Evolutionary conservation across 2,797 vertebrate species (phyloP), one percentile per base, ranked within the genome.

Genomic region (Pogoniulus pusillus): DNA sequence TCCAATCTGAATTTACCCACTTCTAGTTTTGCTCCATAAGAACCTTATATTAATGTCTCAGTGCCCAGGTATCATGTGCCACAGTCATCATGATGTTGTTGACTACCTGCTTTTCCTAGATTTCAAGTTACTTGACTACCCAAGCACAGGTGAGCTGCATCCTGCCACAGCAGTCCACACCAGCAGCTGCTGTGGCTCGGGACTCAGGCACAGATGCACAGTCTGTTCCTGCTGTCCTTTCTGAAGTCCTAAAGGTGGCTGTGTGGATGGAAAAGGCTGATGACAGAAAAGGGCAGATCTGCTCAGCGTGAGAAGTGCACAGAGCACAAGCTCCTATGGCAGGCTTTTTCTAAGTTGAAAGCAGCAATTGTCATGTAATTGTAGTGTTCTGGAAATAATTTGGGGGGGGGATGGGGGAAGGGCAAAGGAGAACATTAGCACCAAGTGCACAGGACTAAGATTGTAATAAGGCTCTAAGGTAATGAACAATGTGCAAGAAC

Each of bases 11-110:
- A 37, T 12, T 9, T 37, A 37, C 37, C 37, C 37, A 37, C 37
- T 37, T 37, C 37, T 12, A 37, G 9, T 37, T 37, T 37, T 37
- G 37, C 9, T 12, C 37, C 12, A 37, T 37, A 37, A 37, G 16
- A 89, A 69, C 3, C 4, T 32, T 20, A 1, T 8, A 8, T 5
- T 55, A 71, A 32, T 35, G 55, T 51, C 41, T 53, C 8, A 22
- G 32, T 45, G 41, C 10, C 29, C 47, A 16, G 0, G 0, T 19
- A 63, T 26, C 2, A 7, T 5, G 54, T 72, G 15, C 32, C 49
- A 47, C 0, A 0, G 20, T 3, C 14, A 30, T 2, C 41, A 22
- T 2, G n/a, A 7, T 47, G 24, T 37, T 23, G 34, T 37, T 23
- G 34, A 37, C 37, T 54, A 23, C 27, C 51, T 68, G 59, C 14